Percentiles rank a stretch among this genome's conserved stretches.
phyloP scores from a whole-genome alignment of 2,797 vertebrate genomes.

The Myioborus melanocephalus region DNA sequence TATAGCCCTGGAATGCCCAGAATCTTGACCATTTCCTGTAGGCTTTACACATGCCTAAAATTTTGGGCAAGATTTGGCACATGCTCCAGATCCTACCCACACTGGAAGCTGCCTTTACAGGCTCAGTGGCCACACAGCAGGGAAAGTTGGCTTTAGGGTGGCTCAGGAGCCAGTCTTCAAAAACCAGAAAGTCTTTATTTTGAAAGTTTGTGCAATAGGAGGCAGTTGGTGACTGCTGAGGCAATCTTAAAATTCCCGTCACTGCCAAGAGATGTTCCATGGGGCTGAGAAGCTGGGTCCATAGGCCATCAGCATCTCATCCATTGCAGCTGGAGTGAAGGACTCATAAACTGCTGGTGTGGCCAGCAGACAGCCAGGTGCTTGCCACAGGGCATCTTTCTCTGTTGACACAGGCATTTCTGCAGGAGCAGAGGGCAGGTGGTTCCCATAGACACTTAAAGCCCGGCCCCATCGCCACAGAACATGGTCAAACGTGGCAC shows the following conservation, averaged over 20 bases:
- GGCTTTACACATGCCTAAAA: background rate
- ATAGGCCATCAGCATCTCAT: background rate
- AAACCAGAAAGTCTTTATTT: background rate
- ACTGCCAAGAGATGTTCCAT: background rate
- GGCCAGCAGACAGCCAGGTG: background rate
- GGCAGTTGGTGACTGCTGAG: background rate
- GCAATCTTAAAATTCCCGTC: background rate
- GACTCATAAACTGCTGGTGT: background rate
- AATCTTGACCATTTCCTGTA: background rate
- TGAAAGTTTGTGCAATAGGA: background rate
- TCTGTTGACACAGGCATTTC: background rate
- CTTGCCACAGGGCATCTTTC: background rate
- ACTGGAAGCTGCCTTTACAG: background rate
- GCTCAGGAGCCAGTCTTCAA: background rate
- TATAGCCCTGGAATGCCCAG: background rate
- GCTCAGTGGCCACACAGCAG: background rate
- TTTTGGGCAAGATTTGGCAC: background rate
- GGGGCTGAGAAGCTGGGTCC: background rate
- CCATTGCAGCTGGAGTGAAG: background rate
- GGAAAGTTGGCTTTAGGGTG: background rate
- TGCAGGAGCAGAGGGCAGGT: background rate
- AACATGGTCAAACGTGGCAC: background rate
- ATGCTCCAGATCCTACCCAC: background rate
- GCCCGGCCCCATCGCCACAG: rapidly evolving
- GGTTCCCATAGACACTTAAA: background rate